Evolutionary conservation across 2,113 vertebrate genomes (phyloP), one percentile per base, ranked within the genome.

Genomic region (Excalfactoria chinensis): DNA sequence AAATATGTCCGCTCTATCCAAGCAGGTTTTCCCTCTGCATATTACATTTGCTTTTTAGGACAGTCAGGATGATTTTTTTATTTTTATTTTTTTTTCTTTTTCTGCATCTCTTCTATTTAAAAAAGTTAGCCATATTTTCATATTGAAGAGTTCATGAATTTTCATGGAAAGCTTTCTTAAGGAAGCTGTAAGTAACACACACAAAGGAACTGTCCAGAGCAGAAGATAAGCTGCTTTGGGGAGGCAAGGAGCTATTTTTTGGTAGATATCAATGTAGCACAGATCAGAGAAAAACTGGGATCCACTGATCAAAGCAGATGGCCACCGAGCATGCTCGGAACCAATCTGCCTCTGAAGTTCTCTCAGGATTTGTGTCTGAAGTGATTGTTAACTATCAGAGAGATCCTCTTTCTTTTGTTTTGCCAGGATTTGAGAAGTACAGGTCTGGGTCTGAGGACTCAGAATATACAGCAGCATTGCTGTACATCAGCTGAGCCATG

Each of bases 41-140:
- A 79, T 95, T 88, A 44, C 60, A 43, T 81, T 69, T 86, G 58
- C 17, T 94, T 96, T 96, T 87, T 88, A 97, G 92, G 91, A 90
- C 73, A 87, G 81, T 58, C 44, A 74, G 46, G 66, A 90, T n/a
- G 16, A 93, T 88, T 41, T 6, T 30, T n/a, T n/a, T n/a, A n/a
- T n/a, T n/a, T n/a, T n/a, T n/a, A n/a, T n/a, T n/a, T n/a, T 62
- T 17, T 19, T 53, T 71, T 41, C n/a, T 48, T 58, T 59, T 58
- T 58, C 23, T 63, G 1, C 16, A 63, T 51, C 9, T 46, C 10
- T 11, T 90, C 77, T 79, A 34, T 53, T 69, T 69, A 34, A 64
- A 13, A 71, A 82, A 55, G 6, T 68, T 75, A 67, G 4, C 37
- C 49, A 70, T 58, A 93, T 78, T 84, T 94, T 91, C 32, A 15